Evolutionary conservation across 2,888 invertebrate species (phyloP).

Genomic region (Eulithis prunata): DNA sequence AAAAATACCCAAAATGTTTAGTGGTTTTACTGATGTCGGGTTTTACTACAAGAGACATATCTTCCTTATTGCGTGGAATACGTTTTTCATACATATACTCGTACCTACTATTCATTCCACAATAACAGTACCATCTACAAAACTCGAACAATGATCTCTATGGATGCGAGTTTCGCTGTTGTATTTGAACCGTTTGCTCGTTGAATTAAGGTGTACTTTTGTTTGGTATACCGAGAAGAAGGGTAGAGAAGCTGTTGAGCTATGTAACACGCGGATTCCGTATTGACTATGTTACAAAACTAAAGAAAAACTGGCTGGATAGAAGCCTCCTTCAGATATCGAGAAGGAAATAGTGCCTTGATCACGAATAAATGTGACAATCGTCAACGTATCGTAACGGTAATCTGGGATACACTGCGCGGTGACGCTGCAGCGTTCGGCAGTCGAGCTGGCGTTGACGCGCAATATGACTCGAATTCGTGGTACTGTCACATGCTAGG

Average conservation of each 20-base stretch:
- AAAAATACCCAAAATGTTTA: background rate
- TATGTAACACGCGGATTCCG: slow-evolving; percentile 24
- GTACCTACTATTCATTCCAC: slow-evolving; percentile 8
- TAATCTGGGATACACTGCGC: too few species aligned
- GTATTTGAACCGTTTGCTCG: slow-evolving; percentile 26
- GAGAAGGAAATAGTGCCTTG: too few species aligned
- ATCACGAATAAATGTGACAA: too few species aligned
- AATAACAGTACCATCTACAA: slow-evolving; percentile 32
- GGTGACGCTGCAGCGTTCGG: too few species aligned
- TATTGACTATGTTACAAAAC: too few species aligned
- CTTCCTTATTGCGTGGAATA: slow-evolving; percentile 15
- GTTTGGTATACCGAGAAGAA: slow-evolving; percentile 25
- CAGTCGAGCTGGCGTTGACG: too few species aligned
- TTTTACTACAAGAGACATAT: slow-evolving; percentile 4
- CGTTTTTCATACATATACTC: slow-evolving; percentile 20
- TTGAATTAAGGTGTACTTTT: slow-evolving; percentile 29
- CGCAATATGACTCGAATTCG: too few species aligned
- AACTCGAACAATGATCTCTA: slow-evolving; percentile 30
- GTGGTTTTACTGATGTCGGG: slow-evolving; percentile 5
- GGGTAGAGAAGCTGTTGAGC: slow-evolving; percentile 30
- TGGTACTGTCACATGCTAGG: too few species aligned
- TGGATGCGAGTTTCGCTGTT: slow-evolving; percentile 19
- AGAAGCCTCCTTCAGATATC: too few species aligned
- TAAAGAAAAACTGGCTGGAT: too few species aligned
- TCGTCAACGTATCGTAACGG: too few species aligned